Evolutionary conservation across 2,113 vertebrate species (phyloP).

Genomic region (Mastomys coucha): DNA sequence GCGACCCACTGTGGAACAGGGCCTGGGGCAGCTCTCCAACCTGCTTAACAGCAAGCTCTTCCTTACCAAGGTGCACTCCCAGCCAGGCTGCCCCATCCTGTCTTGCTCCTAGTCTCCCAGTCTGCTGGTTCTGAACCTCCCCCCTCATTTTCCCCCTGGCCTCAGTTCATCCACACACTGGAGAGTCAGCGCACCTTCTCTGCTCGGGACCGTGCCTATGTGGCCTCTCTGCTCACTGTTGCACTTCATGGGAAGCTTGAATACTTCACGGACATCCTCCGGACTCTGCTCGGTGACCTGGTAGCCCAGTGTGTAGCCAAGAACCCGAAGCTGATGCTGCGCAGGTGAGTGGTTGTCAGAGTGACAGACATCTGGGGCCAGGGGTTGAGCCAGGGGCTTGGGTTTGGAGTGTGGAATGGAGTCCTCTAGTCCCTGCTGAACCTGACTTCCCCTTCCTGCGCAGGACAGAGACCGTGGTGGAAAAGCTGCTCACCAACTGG

Average conservation of each 20-base stretch:
- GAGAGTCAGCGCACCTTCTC: conserved; percentile 98
- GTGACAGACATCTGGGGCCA: neutral
- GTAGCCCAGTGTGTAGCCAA: conserved; percentile 99
- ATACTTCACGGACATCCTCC: conserved; percentile 98
- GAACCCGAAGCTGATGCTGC: conserved; percentile 98
- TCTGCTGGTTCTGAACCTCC: neutral
- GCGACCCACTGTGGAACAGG: conserved; percentile 96
- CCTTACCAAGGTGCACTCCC: conserved; percentile 94
- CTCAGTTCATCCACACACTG: conserved; percentile 96
- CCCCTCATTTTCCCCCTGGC: neutral
- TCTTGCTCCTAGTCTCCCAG: neutral
- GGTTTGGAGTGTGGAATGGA: neutral
- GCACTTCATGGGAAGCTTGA: conserved; percentile 97
- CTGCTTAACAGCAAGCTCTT: conserved; percentile 99
- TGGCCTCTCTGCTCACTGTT: conserved; percentile 96
- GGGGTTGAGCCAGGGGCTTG: neutral
- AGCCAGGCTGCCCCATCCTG: fast-evolving
- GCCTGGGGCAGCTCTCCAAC: conserved; percentile 97
- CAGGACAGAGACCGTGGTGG: conserved; percentile 98
- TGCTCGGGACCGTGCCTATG: conserved; percentile 95
- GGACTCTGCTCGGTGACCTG: conserved; percentile 96
- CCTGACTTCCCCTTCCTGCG: conserved; percentile 45
- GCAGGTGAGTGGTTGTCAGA: conserved; percentile 88
- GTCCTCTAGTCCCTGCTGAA: neutral
- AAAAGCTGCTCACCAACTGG: conserved; percentile 99